These are phyloP conservation scores for Lasioglossum oenotherae DNA, from an alignment of 2,888 invertebrate genomes.

Conservation along the genomic window DNA sequence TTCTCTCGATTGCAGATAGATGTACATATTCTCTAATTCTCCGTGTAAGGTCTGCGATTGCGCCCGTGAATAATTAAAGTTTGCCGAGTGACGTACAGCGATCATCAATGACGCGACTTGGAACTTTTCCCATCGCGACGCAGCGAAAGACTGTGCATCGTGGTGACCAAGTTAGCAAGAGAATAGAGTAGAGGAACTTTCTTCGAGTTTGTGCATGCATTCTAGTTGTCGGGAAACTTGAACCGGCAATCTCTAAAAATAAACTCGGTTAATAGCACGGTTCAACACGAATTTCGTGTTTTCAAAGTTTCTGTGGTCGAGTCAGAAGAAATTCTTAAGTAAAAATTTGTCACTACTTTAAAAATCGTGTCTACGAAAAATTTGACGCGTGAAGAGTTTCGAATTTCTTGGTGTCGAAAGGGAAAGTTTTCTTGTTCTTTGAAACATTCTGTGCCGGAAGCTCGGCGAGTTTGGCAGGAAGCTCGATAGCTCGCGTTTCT, in stretches of 20 bases:
- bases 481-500: neutral
- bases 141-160: neutral
- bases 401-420: neutral
- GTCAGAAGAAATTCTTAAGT: neutral
- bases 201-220: neutral
- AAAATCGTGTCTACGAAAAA: no score
- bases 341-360: no score
- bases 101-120: neutral
- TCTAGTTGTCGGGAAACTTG: neutral
- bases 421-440: neutral
- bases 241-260: neutral
- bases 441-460: neutral
- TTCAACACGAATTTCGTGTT: neutral
- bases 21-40: neutral
- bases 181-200: neutral
- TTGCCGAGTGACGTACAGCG: neutral
- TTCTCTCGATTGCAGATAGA: neutral
- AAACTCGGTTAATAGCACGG: neutral
- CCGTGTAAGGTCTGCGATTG: neutral
- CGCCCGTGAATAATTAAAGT: neutral
- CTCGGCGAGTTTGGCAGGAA: neutral
- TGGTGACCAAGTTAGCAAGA: neutral
- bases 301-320: no score
- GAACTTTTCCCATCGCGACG: neutral
- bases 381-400: no score